These are phyloP conservation scores for Gobio occitaniae DNA, from an alignment of 2,797 vertebrate genomes.

Conservation along the genomic window DNA sequence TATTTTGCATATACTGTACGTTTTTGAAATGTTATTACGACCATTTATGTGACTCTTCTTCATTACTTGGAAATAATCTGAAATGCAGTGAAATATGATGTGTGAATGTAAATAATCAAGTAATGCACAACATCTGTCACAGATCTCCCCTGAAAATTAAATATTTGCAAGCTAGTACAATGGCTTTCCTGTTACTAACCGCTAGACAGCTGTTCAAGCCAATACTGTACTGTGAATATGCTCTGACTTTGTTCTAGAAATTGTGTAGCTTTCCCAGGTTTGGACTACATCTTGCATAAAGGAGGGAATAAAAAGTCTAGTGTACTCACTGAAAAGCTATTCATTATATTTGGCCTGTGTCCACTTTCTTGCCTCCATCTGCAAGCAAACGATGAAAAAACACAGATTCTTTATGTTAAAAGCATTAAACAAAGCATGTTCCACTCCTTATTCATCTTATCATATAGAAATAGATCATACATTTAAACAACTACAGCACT, in stretches of 20 bases:
- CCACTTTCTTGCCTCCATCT: slow-evolving; percentile 39
- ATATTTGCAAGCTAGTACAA: slow-evolving; percentile 30
- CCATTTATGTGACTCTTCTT: neutral
- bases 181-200: slow-evolving; percentile 32
- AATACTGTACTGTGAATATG: slow-evolving; percentile 21
- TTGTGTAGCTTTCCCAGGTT: slow-evolving; percentile 17
- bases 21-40: neutral
- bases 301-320: slow-evolving; percentile 5
- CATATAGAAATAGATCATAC: neutral
- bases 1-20: neutral
- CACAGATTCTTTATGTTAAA: slow-evolving; percentile 15
- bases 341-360: slow-evolving; percentile 47
- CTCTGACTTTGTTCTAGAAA: neutral
- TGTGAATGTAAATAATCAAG: slow-evolving; percentile 35
- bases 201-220: slow-evolving; percentile 32
- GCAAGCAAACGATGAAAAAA: slow-evolving; percentile 34
- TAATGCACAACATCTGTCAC: slow-evolving; percentile 30
- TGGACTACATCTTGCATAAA: slow-evolving; percentile 29
- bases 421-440: neutral
- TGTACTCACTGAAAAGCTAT: slow-evolving; percentile 48
- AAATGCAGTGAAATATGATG: neutral
- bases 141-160: slow-evolving; percentile 26
- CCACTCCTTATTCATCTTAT: neutral
- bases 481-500: neutral
- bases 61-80: neutral